Evolutionary conservation across 2,113 vertebrate species (phyloP), one percentile per base, ranked within the genome.

Genomic region (Atlantisia rogersi): DNA sequence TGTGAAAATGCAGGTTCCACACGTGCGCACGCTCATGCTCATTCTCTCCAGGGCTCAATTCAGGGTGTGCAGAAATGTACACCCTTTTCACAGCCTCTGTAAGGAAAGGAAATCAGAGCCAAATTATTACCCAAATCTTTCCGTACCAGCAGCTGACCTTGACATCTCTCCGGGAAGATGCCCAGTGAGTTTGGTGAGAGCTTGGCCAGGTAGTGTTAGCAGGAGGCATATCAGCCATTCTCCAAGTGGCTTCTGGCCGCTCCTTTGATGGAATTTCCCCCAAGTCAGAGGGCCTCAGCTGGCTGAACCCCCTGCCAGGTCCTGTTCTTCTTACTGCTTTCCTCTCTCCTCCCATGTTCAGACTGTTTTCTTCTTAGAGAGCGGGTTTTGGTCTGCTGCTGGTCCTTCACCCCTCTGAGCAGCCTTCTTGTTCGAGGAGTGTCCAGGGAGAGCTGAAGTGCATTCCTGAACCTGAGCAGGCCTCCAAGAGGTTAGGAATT

Each of bases 1-100:
- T 94, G 78, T 94, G 76, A 84, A 91, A 79, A 76, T 71, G 84
- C 94, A 82, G 82, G 82, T 96, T 95, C 93, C 86, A 46, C 59
- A 42, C 53, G 32, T 19, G 35, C 15, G 26, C 58, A 26, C 14
- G 35, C 53, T 82, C 25, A 44, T 2, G 31, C 13, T 91, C 17
- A 5, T 2, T 2, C 24, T 82, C 31, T 90, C 60, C 59, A 39
- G 53, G 68, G 68, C 65, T 84, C 4, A 1, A 31, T 82, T 85
- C 55, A n/a, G n/a, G 35, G 35, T 35, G 35, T 35, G 39, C 7
- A 8, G 46, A 63, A 74, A 40, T 39, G 25, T 71, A 73, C 55
- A 60, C 37, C 37, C 63, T 28, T 68, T 4, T 55, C 13, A 29
- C 10, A 32, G 53, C 74, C 64, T 39, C 56, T 89, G 20, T 58